phyloP scores from a whole-genome alignment of 2,888 invertebrate genomes.

The Eulithis prunata region DNA sequence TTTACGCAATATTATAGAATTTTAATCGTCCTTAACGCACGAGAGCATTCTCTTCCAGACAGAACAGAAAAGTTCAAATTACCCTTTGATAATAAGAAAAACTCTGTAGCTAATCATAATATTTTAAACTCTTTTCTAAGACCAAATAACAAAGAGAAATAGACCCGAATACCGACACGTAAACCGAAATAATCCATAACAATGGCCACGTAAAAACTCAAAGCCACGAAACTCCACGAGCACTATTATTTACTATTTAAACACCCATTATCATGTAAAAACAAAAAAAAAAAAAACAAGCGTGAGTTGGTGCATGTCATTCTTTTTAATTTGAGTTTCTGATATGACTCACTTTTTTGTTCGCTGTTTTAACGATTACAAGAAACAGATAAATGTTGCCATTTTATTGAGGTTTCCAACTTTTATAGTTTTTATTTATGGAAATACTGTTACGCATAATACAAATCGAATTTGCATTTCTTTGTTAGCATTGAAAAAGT shows the following conservation, averaged over 20 bases:
- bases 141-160: slow-evolving; percentile 21
- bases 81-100: background rate
- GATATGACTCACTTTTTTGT: slow-evolving; percentile 24
- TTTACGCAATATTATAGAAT: too few relatives aligned
- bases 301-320: slow-evolving; percentile 39
- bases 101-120: background rate
- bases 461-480: slow-evolving; percentile 18
- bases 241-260: slow-evolving; percentile 41
- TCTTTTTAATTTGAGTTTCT: slow-evolving; percentile 34
- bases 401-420: slow-evolving; percentile 21
- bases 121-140: slow-evolving; percentile 2
- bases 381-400: slow-evolving; percentile 20
- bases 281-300: slow-evolving; percentile 39
- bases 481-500: slow-evolving; percentile 1
- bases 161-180: slow-evolving; percentile 36
- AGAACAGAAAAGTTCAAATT: too few relatives aligned
- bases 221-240: slow-evolving; percentile 38
- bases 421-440: slow-evolving; percentile 26
- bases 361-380: slow-evolving; percentile 15
- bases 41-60: too few relatives aligned
- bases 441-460: slow-evolving; percentile 19
- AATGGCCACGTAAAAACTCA: slow-evolving; percentile 41
- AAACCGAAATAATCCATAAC: slow-evolving; percentile 35
- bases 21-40: too few relatives aligned
- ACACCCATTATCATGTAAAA: slow-evolving; percentile 38